These are phyloP conservation scores for Apodemus speciosus DNA, from an alignment of 2,113 vertebrate species.

Conservation along the genomic window DNA sequence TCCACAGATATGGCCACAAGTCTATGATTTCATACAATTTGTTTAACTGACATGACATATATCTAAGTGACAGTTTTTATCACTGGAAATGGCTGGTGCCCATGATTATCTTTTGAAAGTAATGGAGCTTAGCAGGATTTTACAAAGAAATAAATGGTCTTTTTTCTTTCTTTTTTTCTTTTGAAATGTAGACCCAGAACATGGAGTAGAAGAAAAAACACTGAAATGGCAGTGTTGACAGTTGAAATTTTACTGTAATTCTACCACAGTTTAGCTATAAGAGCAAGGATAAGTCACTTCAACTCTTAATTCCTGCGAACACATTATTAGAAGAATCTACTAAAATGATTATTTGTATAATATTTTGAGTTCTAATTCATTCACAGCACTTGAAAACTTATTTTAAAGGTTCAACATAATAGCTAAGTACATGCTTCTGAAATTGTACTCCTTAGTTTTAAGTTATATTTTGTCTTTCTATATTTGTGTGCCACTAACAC, in stretches of 20 bases:
- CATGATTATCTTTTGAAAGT: slow-evolving; percentile 42
- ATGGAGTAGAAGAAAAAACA: background rate
- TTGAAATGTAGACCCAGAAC: slow-evolving; percentile 18
- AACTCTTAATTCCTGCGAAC: background rate
- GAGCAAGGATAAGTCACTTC: background rate
- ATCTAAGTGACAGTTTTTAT: slow-evolving; percentile 50
- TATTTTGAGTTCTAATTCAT: background rate
- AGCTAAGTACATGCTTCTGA: background rate
- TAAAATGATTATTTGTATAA: background rate
- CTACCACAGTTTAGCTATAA: background rate
- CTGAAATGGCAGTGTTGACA: background rate
- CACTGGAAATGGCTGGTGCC: slow-evolving; percentile 31
- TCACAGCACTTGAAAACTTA: background rate
- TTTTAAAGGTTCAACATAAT: background rate
- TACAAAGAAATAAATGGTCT: slow-evolving; percentile 25
- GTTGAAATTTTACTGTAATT: background rate
- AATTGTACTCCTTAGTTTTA: slow-evolving; percentile 17
- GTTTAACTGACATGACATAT: slow-evolving; percentile 28
- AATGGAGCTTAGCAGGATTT: slow-evolving; percentile 45
- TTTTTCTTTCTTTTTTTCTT: background rate
- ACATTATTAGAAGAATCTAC: background rate
- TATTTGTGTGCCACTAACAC: background rate
- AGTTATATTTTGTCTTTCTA: background rate
- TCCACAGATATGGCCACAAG: background rate
- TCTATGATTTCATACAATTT: slow-evolving; percentile 44